Base-by-base conservation (phyloP, 2,113 vertebrate species). In the Macroglossus sobrinus region DNA sequence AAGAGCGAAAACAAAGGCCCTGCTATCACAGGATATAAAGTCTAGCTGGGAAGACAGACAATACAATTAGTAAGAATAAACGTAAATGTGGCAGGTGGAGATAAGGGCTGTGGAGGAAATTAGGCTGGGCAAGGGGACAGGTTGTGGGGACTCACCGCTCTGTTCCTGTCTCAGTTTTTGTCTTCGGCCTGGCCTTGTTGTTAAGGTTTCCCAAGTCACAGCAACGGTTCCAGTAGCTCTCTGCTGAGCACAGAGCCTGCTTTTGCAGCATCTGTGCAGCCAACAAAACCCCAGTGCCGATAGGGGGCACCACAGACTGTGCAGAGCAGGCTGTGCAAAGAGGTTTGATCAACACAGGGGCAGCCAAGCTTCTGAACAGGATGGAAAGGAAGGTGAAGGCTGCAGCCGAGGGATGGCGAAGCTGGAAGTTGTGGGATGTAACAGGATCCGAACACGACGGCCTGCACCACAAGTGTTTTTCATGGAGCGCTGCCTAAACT, bases 221-320 rank as follows among this genome's bases (percentile, higher is more conserved):
- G 53, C 45, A 15, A n/a, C 7, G 3, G 19, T 45, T 30, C 33
- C 12, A 1, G 16, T 19, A 28, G 5, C 26, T 43, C 5, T 45
- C 33, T 19, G 40, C 88, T 95, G 43, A 5, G 76, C 8, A 22
- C 4, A 24, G 59, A 85, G 72, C 13, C 35, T 22, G 40, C 4
- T 28, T 33, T 50, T 53, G 72, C 72, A 12, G 59, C 95, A 53
- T 61, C 12, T 69, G 61, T 6, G 53, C 11, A 0, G 0, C 69
- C 84, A 72, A 89, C 19, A 40, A 66, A 91, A 86, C 76, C 43
- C 13, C 18, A 69, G 47, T 0, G 53, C 50, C 96, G 38, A 97
- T 3, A 98, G 97, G 97, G 97, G 97, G 97, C 78, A 24, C 97
- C 94, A 91, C 88, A 97, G 97, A 93, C 97, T 97, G 85, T 43